Evolutionary conservation across 1,140 invertebrate genomes (phyloP), one percentile per base, ranked within the genome.

Genomic region (Dendroctonus valens): DNA sequence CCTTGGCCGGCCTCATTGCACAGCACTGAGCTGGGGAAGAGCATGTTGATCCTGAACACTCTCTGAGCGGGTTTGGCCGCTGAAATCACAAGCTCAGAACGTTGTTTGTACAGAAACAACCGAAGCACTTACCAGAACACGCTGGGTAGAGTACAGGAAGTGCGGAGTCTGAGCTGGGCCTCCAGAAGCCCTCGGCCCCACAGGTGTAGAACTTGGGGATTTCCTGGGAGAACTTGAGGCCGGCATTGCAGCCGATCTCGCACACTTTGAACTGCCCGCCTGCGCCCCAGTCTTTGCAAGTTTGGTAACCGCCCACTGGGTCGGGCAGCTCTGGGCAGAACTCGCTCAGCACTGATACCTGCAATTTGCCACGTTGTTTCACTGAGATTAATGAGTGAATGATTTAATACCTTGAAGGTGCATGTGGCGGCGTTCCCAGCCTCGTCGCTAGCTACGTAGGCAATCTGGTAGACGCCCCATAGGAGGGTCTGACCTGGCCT

Each of bases 161-260:
- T 39, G 81, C 84, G 7, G 93, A 91, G 75, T 93, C 85, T 26
- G 80, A 83, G 3, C 91, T 94, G 26, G 96, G 96, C 69, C 93
- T 83, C 95, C 95, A 98, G 78, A 95, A 95, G 42, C 95, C 95
- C 86, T 98, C 95, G 59, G 92, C 93, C 11, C 94, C 95, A 77
- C 96, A 98, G 6, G 94, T 96, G 75, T 97, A 98, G 81, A 97
- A 98, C 70, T 93, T 91, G 0, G 95, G 93, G 41, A 97, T 91
- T 51, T 86, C 85, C 77, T 95, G 91, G 0, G 94, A 94, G 80
- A 98, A 98, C 70, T 91, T 84, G 0, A 94, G 81, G 9, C 93
- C 93, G 44, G 87, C 75, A 70, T 94, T 91, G 74, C 96, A 97
- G 59, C 87, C 81, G 61, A 97, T 95, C 75, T 93, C 93, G 79